These are phyloP conservation scores for Chalcosyrphus nemorum DNA, from an alignment of 2,888 invertebrate genomes.

Conservation along the genomic window DNA sequence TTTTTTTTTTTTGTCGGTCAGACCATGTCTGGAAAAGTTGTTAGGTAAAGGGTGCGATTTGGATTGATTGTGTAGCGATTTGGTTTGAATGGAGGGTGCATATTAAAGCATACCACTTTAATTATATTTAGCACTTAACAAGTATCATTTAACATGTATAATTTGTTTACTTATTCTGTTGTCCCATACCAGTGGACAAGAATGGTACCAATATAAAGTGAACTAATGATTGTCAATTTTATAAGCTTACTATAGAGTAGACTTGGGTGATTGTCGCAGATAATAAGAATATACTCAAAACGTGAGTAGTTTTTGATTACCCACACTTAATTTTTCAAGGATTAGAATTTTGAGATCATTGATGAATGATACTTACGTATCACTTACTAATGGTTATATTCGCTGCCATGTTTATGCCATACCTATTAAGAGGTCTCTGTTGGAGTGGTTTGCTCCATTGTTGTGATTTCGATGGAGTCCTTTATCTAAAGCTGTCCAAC, in stretches of 20 bases:
- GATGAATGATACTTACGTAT: too few species aligned
- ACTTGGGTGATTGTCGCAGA: neutral
- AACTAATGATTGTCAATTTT: neutral
- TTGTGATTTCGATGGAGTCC: too few species aligned
- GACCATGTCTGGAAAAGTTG: neutral
- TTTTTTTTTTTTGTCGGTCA: too few species aligned
- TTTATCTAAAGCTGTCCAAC: too few species aligned
- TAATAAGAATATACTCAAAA: too few species aligned
- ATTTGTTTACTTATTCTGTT: neutral
- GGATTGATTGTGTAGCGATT: neutral
- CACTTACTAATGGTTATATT: too few species aligned
- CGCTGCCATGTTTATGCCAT: too few species aligned
- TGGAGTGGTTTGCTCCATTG: too few species aligned
- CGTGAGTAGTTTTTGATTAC: too few species aligned
- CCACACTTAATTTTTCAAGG: too few species aligned
- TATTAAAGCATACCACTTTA: neutral
- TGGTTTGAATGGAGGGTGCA: neutral
- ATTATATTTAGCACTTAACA: neutral
- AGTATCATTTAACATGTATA: neutral
- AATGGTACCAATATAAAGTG: neutral
- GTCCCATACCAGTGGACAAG: neutral
- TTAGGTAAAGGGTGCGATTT: neutral
- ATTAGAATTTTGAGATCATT: too few species aligned
- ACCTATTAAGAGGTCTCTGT: too few species aligned
- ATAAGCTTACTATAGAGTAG: neutral